Evolutionary conservation across 2,797 vertebrate species (phyloP), one percentile per base, ranked within the genome.

Genomic region (Spea hammondii): DNA sequence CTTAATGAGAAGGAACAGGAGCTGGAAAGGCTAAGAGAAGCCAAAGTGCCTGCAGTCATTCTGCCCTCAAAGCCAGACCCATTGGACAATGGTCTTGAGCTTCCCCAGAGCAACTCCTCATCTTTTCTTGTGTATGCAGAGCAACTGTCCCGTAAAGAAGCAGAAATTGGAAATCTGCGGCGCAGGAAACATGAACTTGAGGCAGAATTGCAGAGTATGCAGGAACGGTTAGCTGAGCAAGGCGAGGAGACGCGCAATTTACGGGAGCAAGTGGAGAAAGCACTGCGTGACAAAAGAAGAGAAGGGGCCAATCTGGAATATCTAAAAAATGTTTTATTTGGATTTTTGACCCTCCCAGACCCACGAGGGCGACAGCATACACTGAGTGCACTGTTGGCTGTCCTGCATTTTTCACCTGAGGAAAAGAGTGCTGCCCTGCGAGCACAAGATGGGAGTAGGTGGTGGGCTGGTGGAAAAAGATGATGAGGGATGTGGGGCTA

Each of bases 251-350:
- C 79, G 0, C 50, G 82, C 0, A 80, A 66, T 0, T 91, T 98
- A 2, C 91, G 85, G 2, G 86, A 9, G 0, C 85, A 88, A 44
- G 86, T 98, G 0, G 93, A 96, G 83, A 96, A 98, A 84, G 88
- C 81, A 6, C 72, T 81, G n/a, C 79, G 97, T 1, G 96, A 98
- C 67, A 92, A 85, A 86, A 92, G 91, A 84, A 85, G 97, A 3
- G 97, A 99, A 13, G 96, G 97, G 0, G 95, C 97, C 87, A 98
- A 98, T 88, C 85, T 99, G 87, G 97, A 99, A 79, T 99, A 99
- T 86, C 93, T 99, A 76, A 99, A 99, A 84, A 99, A 99, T 82
- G 90, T 99, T 4, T 89, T 96, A 82, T 96, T 91, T 78, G 89
- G 91, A 45, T 99, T 97, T 81, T 88, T 99, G 72, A 99, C 97